These are phyloP conservation scores for Heterodera carotae DNA, from an alignment of 1,140 invertebrate species.

Conservation along the genomic window DNA sequence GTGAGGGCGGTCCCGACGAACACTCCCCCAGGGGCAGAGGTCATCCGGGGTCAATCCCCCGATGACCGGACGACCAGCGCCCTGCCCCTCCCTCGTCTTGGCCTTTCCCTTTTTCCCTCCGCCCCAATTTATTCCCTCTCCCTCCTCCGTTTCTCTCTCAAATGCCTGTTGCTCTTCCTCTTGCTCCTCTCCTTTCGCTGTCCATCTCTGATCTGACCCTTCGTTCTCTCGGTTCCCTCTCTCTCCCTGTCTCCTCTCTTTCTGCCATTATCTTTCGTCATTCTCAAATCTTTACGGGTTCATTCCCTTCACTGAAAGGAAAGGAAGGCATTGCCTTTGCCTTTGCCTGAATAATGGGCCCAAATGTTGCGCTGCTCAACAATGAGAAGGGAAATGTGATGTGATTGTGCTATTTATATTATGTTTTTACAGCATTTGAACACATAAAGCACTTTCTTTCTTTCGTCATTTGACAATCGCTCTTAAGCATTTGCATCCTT, in stretches of 20 bases:
- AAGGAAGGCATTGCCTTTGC: too few species aligned
- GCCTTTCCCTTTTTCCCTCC: not conserved
- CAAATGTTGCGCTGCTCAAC: slow-evolving; percentile 16
- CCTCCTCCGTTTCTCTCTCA: not conserved
- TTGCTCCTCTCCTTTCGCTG: not conserved
- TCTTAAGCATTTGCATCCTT: too few species aligned
- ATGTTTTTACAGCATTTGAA: too few species aligned
- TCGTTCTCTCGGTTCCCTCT: not conserved
- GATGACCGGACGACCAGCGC: not conserved
- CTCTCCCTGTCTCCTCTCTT: not conserved
- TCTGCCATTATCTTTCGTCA: not conserved
- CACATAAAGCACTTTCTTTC: too few species aligned
- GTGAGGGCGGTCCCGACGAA: not conserved
- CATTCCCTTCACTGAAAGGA: not conserved
- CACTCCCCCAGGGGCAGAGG: not conserved
- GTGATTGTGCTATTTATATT: too few species aligned
- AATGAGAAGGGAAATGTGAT: not conserved
- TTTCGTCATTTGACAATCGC: too few species aligned
- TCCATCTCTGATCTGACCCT: not conserved
- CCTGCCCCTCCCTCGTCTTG: not conserved
- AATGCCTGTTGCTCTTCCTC: slow-evolving; percentile 6
- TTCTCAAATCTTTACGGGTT: not conserved
- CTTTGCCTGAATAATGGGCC: slow-evolving; percentile 4
- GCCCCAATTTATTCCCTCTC: not conserved
- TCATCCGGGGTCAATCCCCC: slow-evolving; percentile 18